phyloP scores from a whole-genome alignment of 2,888 invertebrate species.

The Trissolcus brochymenae region DNA sequence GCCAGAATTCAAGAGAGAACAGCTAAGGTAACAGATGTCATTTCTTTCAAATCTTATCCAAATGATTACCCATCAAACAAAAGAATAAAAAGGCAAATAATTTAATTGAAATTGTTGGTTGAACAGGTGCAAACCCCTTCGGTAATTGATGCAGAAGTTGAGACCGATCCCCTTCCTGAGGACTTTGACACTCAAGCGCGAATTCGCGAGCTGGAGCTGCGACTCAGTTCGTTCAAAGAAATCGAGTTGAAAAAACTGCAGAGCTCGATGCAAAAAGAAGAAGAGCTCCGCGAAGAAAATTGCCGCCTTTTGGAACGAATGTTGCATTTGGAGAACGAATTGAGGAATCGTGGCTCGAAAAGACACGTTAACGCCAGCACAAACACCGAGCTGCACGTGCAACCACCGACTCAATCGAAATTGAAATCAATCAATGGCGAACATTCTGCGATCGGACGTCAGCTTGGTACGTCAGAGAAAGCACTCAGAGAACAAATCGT shows the following conservation, averaged over 20 bases:
- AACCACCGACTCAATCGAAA: neutral
- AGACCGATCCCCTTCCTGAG: slow-evolving; percentile 40
- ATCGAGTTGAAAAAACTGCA: slow-evolving; percentile 60
- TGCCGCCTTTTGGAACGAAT: slow-evolving; percentile 65
- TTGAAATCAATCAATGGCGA: slow-evolving; percentile 64
- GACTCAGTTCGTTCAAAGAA: slow-evolving; percentile 59
- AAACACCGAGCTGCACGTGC: slow-evolving; percentile 5
- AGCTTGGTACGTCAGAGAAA: slow-evolving; percentile 71
- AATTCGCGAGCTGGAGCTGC: slow-evolving; percentile 66
- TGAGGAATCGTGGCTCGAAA: slow-evolving; percentile 33
- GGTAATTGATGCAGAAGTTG: slow-evolving; percentile 53
- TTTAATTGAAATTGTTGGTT: neutral
- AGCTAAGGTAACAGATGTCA: slow-evolving; percentile 55
- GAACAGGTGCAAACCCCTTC: slow-evolving; percentile 33
- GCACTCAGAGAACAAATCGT: slow-evolving; percentile 58
- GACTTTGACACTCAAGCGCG: slow-evolving; percentile 57
- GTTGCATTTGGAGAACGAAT: slow-evolving; percentile 64
- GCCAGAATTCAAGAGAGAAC: slow-evolving; percentile 70
- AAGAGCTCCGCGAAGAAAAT: slow-evolving; percentile 68
- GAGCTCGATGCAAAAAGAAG: slow-evolving; percentile 64
- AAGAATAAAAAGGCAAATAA: neutral
- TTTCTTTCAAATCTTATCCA: no score
- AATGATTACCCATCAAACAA: no score
- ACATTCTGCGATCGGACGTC: slow-evolving; percentile 78
- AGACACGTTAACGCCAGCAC: slow-evolving; percentile 19